These are phyloP conservation scores for Chelmon rostratus DNA, from an alignment of 2,797 vertebrate genomes.

Conservation along the genomic window DNA sequence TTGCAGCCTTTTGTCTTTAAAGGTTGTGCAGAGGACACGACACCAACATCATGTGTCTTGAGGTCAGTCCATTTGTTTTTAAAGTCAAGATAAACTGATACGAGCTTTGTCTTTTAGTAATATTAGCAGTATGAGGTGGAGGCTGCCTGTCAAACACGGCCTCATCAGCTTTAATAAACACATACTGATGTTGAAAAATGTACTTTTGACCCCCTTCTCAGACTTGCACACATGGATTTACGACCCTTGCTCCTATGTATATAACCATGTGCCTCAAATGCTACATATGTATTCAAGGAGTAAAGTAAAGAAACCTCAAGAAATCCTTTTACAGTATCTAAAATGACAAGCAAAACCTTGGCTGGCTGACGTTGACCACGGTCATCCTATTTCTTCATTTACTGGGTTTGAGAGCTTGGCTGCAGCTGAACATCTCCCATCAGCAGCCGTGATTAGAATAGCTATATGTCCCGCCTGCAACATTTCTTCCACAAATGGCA, in stretches of 20 bases:
- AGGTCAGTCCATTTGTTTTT: neutral
- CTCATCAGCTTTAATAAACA: conserved; percentile 12
- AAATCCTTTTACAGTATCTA: conserved; percentile 55
- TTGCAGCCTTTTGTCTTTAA: no score
- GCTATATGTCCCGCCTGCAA: conserved; percentile 18
- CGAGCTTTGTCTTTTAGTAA: neutral
- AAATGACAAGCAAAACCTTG: conserved; percentile 51
- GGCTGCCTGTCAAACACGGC: neutral
- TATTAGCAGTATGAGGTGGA: neutral
- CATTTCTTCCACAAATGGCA: conserved; percentile 24
- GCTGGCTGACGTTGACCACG: conserved; percentile 35
- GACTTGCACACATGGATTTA: conserved; percentile 38
- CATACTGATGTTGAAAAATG: conserved; percentile 14
- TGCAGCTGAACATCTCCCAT: conserved; percentile 28
- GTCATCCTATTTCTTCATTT: conserved; percentile 49
- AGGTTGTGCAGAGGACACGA: no score
- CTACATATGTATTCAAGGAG: conserved; percentile 28
- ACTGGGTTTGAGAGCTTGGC: conserved; percentile 32
- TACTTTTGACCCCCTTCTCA: conserved; percentile 37
- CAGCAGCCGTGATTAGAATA: conserved; percentile 18
- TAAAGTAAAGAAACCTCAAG: conserved; percentile 32
- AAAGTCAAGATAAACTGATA: neutral
- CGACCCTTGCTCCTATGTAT: conserved; percentile 31
- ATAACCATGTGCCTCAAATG: conserved; percentile 26
- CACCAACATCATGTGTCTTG: no score